A percentile compares a stretch with the other conserved stretches of the same genome.
phyloP scores from a whole-genome alignment of 1,140 invertebrate species.

The Cyclina sinensis region DNA sequence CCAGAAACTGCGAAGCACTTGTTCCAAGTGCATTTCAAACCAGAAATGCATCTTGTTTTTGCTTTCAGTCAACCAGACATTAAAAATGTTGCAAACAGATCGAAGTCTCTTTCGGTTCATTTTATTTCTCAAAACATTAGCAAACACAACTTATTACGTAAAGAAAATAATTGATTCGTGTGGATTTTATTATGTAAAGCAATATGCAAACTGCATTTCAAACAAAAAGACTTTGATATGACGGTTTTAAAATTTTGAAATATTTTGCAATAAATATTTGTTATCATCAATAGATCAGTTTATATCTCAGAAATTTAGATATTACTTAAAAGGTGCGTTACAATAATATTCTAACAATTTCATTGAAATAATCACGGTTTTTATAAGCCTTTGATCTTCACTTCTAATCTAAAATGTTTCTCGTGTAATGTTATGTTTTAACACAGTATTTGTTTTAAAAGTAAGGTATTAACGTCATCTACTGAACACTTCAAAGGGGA shows the following conservation, averaged over 20 bases:
- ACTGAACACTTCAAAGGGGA: background rate
- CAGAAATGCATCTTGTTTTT: background rate
- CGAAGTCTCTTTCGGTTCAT: too few species aligned
- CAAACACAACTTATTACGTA: too few species aligned
- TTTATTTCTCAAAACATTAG: too few species aligned
- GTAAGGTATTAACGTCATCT: conserved; percentile 28
- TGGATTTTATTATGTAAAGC: background rate
- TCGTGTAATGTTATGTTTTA: conserved; percentile 15
- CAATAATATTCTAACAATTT: conserved; percentile 37
- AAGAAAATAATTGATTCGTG: background rate
- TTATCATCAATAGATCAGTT: background rate
- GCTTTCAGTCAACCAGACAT: too few species aligned
- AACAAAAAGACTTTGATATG: background rate
- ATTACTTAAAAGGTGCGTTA: conserved; percentile 1
- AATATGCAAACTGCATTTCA: background rate
- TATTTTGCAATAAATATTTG: conserved; percentile 1
- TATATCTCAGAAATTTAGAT: background rate
- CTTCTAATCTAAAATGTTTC: conserved; percentile 45
- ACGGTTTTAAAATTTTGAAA: background rate
- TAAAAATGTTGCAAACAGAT: too few species aligned
- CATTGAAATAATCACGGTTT: conserved; percentile 43
- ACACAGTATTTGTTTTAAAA: conserved; percentile 47
- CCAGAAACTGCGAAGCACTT: background rate
- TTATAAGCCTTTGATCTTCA: conserved; percentile 27
- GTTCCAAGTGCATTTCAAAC: background rate